Percentiles rank a stretch among this genome's conserved stretches.
These are phyloP conservation scores for Vandiemenella viatica DNA, from an alignment of 2,888 invertebrate genomes.

Conservation along the genomic window DNA sequence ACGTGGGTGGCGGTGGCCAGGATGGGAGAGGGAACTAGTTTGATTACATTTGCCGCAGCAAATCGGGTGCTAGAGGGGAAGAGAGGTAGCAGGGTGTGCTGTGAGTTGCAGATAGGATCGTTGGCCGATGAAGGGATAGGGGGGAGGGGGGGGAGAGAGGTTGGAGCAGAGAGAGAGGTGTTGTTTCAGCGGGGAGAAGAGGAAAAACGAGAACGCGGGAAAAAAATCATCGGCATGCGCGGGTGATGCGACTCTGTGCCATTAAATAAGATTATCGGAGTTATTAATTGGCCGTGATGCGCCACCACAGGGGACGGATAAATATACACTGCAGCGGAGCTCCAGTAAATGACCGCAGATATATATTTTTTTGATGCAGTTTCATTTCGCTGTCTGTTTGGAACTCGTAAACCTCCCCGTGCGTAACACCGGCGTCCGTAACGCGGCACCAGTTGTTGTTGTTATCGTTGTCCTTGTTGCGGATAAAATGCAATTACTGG, in stretches of 20 bases:
- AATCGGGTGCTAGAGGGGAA: conserved; percentile 6
- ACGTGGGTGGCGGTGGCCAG: conserved; percentile 1
- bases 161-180: not conserved
- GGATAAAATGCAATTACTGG: conserved; percentile 8
- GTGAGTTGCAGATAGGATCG: not conserved
- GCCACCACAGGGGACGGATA: conserved; percentile 11
- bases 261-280: conserved; percentile 15
- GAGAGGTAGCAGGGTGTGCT: conserved; percentile 5
- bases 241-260: conserved; percentile 9
- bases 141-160: not conserved
- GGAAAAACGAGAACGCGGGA: not conserved
- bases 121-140: not conserved
- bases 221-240: conserved; percentile 3
- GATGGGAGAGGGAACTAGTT: conserved; percentile 3
- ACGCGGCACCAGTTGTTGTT: no score
- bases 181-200: not conserved
- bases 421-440: not conserved
- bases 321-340: conserved; percentile 8
- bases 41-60: conserved; percentile 10
- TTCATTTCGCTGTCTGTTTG: conserved; percentile 9
- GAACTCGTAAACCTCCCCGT: conserved; percentile 11
- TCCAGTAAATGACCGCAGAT: conserved; percentile 5
- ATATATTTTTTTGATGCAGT: conserved; percentile 5
- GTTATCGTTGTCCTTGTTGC: conserved; percentile 6
- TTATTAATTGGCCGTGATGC: conserved; percentile 14